These are phyloP conservation scores for Dipus sagitta DNA, from an alignment of 2,797 vertebrate species.

Conservation along the genomic window DNA sequence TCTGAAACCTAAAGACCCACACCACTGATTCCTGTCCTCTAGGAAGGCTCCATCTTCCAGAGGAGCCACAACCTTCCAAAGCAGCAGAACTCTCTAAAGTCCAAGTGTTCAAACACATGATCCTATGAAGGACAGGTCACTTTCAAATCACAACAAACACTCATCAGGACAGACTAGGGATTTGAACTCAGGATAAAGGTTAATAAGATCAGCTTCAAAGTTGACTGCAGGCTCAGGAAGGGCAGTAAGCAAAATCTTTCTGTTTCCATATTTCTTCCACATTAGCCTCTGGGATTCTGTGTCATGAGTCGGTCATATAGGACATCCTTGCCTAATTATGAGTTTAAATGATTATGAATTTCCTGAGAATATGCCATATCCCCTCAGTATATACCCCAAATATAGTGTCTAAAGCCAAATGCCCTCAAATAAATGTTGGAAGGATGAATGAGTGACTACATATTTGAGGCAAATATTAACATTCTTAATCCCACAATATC, in stretches of 20 bases:
- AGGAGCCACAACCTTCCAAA: too few relatives aligned
- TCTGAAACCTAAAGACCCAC: too few relatives aligned
- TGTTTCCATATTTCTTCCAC: not conserved
- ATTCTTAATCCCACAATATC: constrained; percentile 2
- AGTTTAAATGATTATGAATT: constrained; percentile 40
- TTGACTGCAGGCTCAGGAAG: not conserved
- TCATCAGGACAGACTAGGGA: not conserved
- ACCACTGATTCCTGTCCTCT: too few relatives aligned
- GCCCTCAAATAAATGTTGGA: constrained; percentile 24
- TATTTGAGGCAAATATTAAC: constrained; percentile 37
- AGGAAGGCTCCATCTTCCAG: too few relatives aligned
- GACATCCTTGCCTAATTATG: not conserved
- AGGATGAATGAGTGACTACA: not conserved
- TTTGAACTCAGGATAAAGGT: not conserved
- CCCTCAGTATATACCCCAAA: not conserved
- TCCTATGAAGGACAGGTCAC: too few relatives aligned
- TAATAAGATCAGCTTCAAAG: constrained; percentile 14
- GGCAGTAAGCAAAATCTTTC: not conserved
- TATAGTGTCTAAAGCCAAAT: constrained; percentile 28
- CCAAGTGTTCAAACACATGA: too few relatives aligned
- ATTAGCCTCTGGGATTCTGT: not conserved
- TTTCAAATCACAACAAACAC: not conserved
- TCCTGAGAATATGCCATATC: not conserved
- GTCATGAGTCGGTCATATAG: not conserved
- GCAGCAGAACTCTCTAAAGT: too few relatives aligned